These are phyloP conservation scores for Mustela lutreola DNA, from an alignment of 2,113 vertebrate species.

Conservation along the genomic window DNA sequence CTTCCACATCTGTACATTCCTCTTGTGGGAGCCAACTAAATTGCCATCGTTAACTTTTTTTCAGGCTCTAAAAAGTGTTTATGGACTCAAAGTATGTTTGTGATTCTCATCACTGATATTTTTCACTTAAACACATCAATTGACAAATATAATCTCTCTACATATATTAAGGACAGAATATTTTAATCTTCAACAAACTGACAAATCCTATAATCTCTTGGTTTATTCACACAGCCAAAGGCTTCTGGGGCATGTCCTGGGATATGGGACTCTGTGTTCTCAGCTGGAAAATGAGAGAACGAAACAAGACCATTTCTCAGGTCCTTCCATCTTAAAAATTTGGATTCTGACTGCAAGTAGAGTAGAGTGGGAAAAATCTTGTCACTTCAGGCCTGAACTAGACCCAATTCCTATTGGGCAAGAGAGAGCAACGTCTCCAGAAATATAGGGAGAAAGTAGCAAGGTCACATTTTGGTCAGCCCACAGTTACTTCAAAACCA, in stretches of 20 bases:
- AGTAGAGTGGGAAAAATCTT: neutral
- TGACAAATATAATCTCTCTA: neutral
- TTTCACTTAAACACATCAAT: neutral
- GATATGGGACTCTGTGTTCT: neutral
- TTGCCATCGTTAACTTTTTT: neutral
- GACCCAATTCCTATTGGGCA: neutral
- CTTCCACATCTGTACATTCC: neutral
- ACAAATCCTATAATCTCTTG: neutral
- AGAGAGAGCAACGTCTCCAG: neutral
- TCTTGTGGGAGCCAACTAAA: neutral
- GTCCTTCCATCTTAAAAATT: neutral
- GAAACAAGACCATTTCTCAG: neutral
- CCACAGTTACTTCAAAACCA: conserved; percentile 15
- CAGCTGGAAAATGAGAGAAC: neutral
- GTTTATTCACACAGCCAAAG: neutral
- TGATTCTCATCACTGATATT: neutral
- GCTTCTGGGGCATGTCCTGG: neutral
- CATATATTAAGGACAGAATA: neutral
- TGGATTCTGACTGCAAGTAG: neutral
- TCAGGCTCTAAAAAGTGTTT: neutral
- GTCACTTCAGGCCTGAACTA: neutral
- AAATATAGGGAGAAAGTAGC: neutral
- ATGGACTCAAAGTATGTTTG: neutral
- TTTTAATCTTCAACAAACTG: conserved; percentile 7
- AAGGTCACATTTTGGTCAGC: neutral